Evolutionary conservation across 2,888 invertebrate species (phyloP).

Genomic region (Zygogramma bicolorata): DNA sequence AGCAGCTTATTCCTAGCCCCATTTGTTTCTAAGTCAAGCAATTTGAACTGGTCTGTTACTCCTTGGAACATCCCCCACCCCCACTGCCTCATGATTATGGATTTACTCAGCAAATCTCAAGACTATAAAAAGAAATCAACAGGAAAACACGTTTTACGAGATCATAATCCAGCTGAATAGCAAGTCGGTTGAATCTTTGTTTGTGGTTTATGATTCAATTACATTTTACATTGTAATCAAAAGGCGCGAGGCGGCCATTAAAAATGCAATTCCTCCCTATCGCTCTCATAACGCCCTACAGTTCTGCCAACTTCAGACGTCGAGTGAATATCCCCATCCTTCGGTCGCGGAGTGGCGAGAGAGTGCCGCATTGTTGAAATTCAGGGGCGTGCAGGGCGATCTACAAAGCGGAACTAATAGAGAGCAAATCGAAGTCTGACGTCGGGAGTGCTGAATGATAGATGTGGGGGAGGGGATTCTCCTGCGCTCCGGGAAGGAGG

Average conservation of each 20-base stretch:
- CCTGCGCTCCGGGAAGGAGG: too few species aligned
- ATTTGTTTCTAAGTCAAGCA: too few species aligned
- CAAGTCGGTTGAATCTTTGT: conserved; percentile 27
- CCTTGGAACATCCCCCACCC: too few species aligned
- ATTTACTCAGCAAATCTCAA: neutral
- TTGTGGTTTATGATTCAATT: conserved; percentile 29
- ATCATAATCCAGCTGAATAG: neutral
- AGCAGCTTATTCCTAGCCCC: too few species aligned
- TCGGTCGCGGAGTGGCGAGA: neutral
- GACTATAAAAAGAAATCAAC: neutral
- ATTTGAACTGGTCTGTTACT: too few species aligned
- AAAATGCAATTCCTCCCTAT: conserved; percentile 33
- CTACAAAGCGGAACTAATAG: conserved; percentile 1
- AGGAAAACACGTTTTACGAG: conserved; percentile 9
- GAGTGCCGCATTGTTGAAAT: neutral
- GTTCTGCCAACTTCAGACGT: conserved; percentile 23
- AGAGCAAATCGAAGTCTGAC: neutral
- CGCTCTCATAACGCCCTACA: conserved; percentile 24
- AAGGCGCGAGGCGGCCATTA: conserved; percentile 30
- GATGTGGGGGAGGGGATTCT: too few species aligned
- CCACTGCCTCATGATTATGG: too few species aligned
- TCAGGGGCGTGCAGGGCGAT: conserved; percentile 1
- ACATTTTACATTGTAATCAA: conserved; percentile 32
- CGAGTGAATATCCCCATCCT: conserved; percentile 15
- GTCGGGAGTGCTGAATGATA: neutral